Conservation (phyloP, 1,140 invertebrate species). For the Scaptodrosophila lebanonensis region DNA sequence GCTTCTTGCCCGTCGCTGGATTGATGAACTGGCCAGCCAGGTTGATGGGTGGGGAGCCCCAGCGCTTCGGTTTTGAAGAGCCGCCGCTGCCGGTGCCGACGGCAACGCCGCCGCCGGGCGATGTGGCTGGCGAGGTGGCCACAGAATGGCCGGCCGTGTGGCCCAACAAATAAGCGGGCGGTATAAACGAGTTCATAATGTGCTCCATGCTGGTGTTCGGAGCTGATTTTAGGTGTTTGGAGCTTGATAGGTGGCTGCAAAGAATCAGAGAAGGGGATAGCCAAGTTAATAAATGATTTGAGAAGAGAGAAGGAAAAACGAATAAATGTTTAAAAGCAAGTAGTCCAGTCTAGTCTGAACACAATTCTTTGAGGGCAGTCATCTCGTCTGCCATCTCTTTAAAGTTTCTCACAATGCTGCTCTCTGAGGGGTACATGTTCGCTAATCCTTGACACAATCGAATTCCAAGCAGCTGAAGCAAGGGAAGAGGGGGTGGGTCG, state of each 20-base stretch:
- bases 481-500: no score
- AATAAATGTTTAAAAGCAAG: no score
- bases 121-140: constrained; percentile 51
- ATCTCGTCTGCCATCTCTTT: no score
- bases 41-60: constrained; percentile 84
- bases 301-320: no score
- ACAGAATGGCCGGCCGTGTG: constrained; percentile 48
- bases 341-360: no score
- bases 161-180: constrained; percentile 64
- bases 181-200: constrained; percentile 69
- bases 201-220: constrained; percentile 54
- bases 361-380: no score
- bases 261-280: background rate
- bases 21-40: constrained; percentile 93
- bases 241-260: constrained; percentile 35
- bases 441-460: no score
- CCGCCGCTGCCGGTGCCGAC: background rate
- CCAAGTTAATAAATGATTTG: no score
- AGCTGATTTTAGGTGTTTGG: background rate
- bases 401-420: no score
- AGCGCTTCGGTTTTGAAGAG: constrained; percentile 59
- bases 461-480: no score
- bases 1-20: constrained; percentile 94
- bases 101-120: background rate
- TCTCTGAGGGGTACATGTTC: no score